Evolutionary conservation across 2,888 invertebrate genomes (phyloP).

Genomic region (Machimus rusticus): DNA sequence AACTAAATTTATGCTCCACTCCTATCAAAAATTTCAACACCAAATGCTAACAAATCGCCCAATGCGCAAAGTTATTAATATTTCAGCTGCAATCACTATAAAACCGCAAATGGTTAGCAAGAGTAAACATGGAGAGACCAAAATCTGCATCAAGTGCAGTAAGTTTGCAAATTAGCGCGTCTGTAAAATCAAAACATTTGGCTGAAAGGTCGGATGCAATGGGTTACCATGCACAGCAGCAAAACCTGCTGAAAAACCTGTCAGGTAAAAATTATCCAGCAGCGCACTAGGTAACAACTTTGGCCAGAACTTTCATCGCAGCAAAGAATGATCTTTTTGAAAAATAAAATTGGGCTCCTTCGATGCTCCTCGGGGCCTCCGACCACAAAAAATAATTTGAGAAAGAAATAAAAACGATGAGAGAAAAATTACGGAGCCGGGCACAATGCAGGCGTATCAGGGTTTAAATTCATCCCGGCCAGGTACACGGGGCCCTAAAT

Average conservation of each 20-base stretch:
- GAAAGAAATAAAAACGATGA: constrained; percentile 33
- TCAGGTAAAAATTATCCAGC: neutral
- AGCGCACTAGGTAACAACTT: constrained; percentile 4
- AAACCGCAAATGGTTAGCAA: constrained; percentile 42
- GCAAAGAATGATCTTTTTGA: constrained; percentile 27
- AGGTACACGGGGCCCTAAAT: constrained; percentile 42
- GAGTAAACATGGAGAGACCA: constrained; percentile 40
- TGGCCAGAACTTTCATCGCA: neutral
- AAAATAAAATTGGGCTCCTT: constrained; percentile 41
- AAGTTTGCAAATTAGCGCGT: constrained; percentile 42
- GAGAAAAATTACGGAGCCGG: constrained; percentile 41
- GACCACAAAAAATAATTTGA: constrained; percentile 45
- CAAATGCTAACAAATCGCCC: neutral
- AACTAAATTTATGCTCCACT: neutral
- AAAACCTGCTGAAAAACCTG: neutral
- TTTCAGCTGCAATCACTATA: constrained; percentile 26
- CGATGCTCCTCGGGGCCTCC: neutral
- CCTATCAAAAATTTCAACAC: neutral
- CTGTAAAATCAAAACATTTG: constrained; percentile 18
- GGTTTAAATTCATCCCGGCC: constrained; percentile 5
- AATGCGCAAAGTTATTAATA: neutral
- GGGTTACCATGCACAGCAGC: neutral
- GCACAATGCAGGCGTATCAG: constrained; percentile 23
- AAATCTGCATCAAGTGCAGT: constrained; percentile 23
- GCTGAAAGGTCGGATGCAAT: constrained; percentile 13